Evolutionary conservation across 2,113 vertebrate genomes (phyloP), one percentile per base, ranked within the genome.

Genomic region (Phalacrocorax brasilianus): DNA sequence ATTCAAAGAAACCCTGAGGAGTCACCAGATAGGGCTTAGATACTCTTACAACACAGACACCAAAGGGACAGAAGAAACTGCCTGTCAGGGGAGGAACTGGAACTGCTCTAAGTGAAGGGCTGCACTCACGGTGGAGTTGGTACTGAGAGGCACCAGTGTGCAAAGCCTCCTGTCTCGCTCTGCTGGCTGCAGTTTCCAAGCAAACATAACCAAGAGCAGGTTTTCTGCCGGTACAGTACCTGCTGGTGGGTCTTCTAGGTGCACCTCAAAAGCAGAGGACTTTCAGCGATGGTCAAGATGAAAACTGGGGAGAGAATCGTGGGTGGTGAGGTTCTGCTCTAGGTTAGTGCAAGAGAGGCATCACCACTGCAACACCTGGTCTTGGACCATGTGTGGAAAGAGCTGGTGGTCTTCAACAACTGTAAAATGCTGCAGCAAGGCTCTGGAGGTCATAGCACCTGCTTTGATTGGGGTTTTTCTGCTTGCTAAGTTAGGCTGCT

Each of bases 381-480:
- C 49, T 65, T 45, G 33, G 85, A 71, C 13, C 19, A 26, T 0
- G 1, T 0, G 0, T 23, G n/a, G 19, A 52, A 89, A 5, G 50
- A 70, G 13, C 55, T 53, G 59, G n/a, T 35, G 63, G 40, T 20
- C 49, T 66, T 76, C 76, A 52, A 8, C 63, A 61, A 2, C 19
- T 32, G 22, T 28, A 53, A n/a, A 5, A 8, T 26, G 10, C 63
- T 19, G 40, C 18, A 30, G 10, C 4, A 22, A 58, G 45, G 45
- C 15, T 52, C 28, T 27, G 45, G 12, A 23, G 77, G 27, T 62
- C 0, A 0, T 1, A 35, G 27, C 2, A 0, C 23, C 32, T 13
- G 7, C 11, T 45, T 28, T 28, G 26, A 13, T 5, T 15, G n/a
- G n/a, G 11, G 7, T 38, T 23, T 88, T 74, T 55, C 58, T 78